Evolutionary conservation across 2,113 vertebrate species (phyloP).

Genomic region (Pteronura brasiliensis): DNA sequence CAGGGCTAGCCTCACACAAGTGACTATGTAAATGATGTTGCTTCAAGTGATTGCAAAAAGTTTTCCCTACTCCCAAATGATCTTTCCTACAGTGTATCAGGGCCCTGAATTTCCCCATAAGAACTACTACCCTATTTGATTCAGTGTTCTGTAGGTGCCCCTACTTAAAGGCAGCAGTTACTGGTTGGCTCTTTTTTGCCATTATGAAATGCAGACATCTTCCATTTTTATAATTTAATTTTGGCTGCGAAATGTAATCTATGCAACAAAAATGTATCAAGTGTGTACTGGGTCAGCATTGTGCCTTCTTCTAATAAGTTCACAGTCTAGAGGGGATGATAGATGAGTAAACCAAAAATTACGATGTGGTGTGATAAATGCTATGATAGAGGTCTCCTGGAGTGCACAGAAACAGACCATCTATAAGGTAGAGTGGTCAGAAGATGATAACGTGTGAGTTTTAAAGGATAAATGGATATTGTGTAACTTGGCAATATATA

Average conservation of each 20-base stretch:
- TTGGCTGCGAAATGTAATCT: slow-evolving; percentile 8
- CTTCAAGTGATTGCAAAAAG: not conserved
- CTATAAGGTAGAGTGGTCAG: not conserved
- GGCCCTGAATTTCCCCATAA: not conserved
- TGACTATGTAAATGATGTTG: not conserved
- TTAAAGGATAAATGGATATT: not conserved
- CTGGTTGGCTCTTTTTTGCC: not conserved
- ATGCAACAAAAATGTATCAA: not conserved
- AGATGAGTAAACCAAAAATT: not conserved
- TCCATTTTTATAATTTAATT: slow-evolving; percentile 21
- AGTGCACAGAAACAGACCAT: not conserved
- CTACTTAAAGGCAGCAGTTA: not conserved
- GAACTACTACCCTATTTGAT: not conserved
- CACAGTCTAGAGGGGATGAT: not conserved
- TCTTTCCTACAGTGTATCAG: not conserved
- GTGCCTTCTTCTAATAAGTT: not conserved
- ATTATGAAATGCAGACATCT: not conserved
- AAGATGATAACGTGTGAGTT: not conserved
- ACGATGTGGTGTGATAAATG: not conserved
- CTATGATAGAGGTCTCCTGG: not conserved
- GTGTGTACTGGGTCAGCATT: not conserved
- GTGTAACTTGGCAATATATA: not conserved
- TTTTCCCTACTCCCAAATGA: not conserved
- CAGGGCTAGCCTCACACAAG: not conserved
- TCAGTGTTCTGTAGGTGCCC: not conserved